Percentiles rank a stretch among this genome's conserved stretches.
Conservation (phyloP, 2,888 invertebrate genomes). For the Baccha elongata region DNA sequence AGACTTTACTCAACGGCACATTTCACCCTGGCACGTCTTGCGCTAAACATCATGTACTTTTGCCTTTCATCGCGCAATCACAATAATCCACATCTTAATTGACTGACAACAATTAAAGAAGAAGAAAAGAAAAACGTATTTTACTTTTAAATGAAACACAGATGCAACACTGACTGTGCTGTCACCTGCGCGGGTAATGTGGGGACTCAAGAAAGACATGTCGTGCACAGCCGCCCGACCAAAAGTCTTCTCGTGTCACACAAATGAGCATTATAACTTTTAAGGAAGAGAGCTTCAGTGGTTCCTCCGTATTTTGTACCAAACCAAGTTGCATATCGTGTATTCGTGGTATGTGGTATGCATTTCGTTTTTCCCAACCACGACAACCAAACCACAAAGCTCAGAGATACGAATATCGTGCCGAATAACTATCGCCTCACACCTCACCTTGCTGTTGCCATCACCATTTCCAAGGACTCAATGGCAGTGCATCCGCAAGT, state of each 20-base stretch:
- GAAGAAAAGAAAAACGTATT: slow-evolving; percentile 29
- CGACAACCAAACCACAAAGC: slow-evolving; percentile 52
- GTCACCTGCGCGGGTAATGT: slow-evolving; percentile 20
- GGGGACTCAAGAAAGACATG: not conserved
- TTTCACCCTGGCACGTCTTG: not conserved
- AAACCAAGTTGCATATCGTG: slow-evolving; percentile 40
- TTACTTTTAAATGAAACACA: slow-evolving; percentile 20
- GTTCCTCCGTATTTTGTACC: slow-evolving; percentile 43
- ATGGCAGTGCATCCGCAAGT: slow-evolving; percentile 61
- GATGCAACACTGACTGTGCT: not conserved
- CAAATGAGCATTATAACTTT: slow-evolving; percentile 50
- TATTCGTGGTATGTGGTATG: slow-evolving; percentile 9
- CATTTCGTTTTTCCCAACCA: slow-evolving; percentile 48
- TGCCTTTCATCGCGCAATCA: slow-evolving; percentile 22
- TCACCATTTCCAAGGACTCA: slow-evolving; percentile 65
- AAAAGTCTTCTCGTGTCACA: slow-evolving; percentile 41
- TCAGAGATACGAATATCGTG: slow-evolving; percentile 42
- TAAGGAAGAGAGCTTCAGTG: slow-evolving; percentile 33
- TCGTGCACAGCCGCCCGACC: slow-evolving; percentile 6
- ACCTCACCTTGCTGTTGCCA: not conserved
- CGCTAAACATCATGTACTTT: not conserved
- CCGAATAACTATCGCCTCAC: slow-evolving; percentile 36
- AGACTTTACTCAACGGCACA: not conserved
- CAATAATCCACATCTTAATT: slow-evolving; percentile 56
- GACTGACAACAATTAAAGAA: slow-evolving; percentile 66